Evolutionary conservation across 2,888 invertebrate genomes (phyloP), one percentile per base, ranked within the genome.

Genomic region (Imbricaverruca yamaguchii): DNA sequence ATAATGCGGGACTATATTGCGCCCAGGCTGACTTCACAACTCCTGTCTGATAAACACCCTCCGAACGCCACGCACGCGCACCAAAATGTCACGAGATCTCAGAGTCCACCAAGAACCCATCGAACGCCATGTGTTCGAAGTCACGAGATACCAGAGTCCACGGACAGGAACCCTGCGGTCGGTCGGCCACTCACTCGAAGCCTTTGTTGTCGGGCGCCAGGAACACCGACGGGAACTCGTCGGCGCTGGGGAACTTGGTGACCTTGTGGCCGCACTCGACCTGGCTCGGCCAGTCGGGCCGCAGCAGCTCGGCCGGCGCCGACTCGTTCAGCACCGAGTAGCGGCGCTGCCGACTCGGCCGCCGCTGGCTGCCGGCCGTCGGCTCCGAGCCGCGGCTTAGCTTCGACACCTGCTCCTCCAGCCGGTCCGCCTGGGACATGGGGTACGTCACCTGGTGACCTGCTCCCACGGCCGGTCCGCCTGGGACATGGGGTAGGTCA

Each of bases 131-230:
- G n/a, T n/a, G n/a, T n/a, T 3, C 39, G 39, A 39, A 39, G 1
- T 39, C 4, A 39, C 39, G 2, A 39, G 39, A 39, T 39, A 1
- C 4, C 39, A 39, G 2, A 39, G 39, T 39, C 39, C 4, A 4
- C 4, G 4, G 2, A 39, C 39, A 39, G 4, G 39, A 1, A 39
- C 39, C 39, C 2, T 39, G 2, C 4, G 39, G 39, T 39, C 69
- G 15, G 69, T 2, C 15, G 7, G 69, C 81, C 84, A 87, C 89
- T 89, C 88, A 93, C 93, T 90, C 90, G 86, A 91, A 91, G 81
- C 93, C 94, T 86, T 93, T 93, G 86, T 93, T 93, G 87, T 93
- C 93, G 81, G 93, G 92, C 0, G 93, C 91, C 85, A 94, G 87
- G 87, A 92, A 93, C 23, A 92, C 89, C 21, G 92, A 91, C 81